Base-by-base conservation (phyloP, 1,140 invertebrate species). In the Anastrepha obliqua region DNA sequence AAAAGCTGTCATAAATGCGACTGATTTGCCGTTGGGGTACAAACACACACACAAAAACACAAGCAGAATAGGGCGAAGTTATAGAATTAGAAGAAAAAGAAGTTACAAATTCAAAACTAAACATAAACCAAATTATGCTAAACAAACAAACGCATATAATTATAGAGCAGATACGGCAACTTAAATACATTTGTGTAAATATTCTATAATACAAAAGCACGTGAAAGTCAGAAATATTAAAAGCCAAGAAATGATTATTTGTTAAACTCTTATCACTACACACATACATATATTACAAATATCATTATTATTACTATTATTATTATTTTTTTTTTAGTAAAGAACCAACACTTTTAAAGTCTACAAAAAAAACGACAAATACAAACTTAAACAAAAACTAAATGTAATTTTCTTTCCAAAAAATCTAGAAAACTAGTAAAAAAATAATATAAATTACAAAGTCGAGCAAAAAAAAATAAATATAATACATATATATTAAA, bases 381-480 rank as follows among this genome's bases (percentile, higher is more conserved):
- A 74, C 65, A 87, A 78, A 87, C 87, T 87, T 87, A 87, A 81
- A 81, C 47, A 78, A 87, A 87, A 78, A 74, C 67, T 87, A 87
- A 87, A 87, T 87, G 78, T 74, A 81, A 81, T 87, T 67, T 67
- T 67, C 64, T 67, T 67, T 42, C 29, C 29, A 67, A 67, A 29
- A 67, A 67, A 67, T 13, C 29, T 67, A 67, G 29, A 42, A 67
- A 67, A 65, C 64, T 65, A 65, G 64, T 65, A 65, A 67, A 67
- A 62, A 58, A 67, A 42, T 67, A 81, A 87, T 20, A 87, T 70
- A 87, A 29, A 81, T 39, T 39, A 13, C 51, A 87, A 87, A 44
- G 60, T 60, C 58, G 85, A 86, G 44, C 29, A 29, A 29, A 29
- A 29, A 29, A 29, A 29, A 29, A 86, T n/a, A 60, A 86, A 60